Conservation (phyloP, 2,797 vertebrate species). For the Pterois miles region DNA sequence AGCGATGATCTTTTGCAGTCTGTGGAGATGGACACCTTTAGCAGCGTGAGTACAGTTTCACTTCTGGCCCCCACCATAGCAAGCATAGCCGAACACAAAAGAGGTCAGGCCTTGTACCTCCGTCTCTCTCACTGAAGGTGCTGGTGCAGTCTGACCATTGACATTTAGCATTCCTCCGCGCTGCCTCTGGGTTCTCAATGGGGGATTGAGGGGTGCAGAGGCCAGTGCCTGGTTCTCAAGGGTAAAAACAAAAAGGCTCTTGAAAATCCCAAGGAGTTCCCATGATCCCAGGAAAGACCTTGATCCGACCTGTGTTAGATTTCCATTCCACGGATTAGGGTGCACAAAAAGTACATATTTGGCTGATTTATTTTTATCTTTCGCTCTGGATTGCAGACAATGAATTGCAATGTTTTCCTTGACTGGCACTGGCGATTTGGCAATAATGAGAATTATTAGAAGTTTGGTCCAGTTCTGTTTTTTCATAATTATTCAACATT, state of each 20-base stretch:
- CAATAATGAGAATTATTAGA: constrained; percentile 35
- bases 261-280: constrained; percentile 91
- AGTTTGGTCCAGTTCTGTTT: constrained; percentile 9
- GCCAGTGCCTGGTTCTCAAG: constrained; percentile 84
- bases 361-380: constrained; percentile 82
- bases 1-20: constrained; percentile 57
- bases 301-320: constrained; percentile 87
- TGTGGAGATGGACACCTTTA: constrained; percentile 78
- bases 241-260: constrained; percentile 94
- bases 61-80: constrained; percentile 49
- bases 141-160: constrained; percentile 79
- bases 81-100: constrained; percentile 37
- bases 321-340: constrained; percentile 90
- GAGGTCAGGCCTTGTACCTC: constrained; percentile 76
- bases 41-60: constrained; percentile 78
- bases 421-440: constrained; percentile 34
- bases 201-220: constrained; percentile 87
- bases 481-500: constrained; percentile 32
- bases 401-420: constrained; percentile 81
- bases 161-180: constrained; percentile 83
- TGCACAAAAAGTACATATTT: constrained; percentile 88
- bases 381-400: constrained; percentile 71
- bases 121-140: constrained; percentile 77
- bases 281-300: constrained; percentile 91
- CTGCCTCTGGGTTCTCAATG: constrained; percentile 81